A percentile compares a stretch with the other conserved stretches of the same genome.
phyloP scores from a whole-genome alignment of 2,113 vertebrate species.

The Elephas maximus region DNA sequence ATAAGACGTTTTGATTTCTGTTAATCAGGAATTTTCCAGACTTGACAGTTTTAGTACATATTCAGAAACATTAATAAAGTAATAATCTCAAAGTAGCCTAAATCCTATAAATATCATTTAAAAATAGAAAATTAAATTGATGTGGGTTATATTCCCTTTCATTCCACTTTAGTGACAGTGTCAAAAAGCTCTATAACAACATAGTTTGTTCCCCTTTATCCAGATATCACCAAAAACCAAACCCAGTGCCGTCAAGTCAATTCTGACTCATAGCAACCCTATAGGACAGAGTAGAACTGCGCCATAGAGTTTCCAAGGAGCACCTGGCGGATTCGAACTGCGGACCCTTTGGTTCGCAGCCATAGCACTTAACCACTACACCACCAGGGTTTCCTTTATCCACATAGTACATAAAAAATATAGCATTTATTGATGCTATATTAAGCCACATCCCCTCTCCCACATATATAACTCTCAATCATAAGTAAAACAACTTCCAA shows the following conservation, averaged over 20 bases:
- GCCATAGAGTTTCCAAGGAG: no score
- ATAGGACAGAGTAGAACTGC: no score
- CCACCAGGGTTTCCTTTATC: not conserved
- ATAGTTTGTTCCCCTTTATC: not conserved
- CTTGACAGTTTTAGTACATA: conserved; percentile 8
- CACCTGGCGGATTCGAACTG: no score
- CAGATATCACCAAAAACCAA: not conserved
- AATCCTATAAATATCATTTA: not conserved
- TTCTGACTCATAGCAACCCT: no score
- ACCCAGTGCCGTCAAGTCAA: no score
- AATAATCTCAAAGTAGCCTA: conserved; percentile 31
- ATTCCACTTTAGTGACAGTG: not conserved
- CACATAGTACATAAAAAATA: not conserved
- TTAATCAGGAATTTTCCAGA: not conserved
- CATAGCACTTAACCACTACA: no score
- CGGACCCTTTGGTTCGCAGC: no score
- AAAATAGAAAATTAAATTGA: conserved; percentile 7
- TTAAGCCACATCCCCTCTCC: not conserved
- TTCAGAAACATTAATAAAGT: not conserved
- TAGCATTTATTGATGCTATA: not conserved
- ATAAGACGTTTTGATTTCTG: not conserved
- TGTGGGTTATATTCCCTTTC: not conserved
- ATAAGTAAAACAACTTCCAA: not conserved
- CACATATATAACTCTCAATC: not conserved
- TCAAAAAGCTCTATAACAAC: not conserved